These are phyloP conservation scores for Linnaemya vulpina DNA, from an alignment of 2,888 invertebrate species.

Conservation along the genomic window DNA sequence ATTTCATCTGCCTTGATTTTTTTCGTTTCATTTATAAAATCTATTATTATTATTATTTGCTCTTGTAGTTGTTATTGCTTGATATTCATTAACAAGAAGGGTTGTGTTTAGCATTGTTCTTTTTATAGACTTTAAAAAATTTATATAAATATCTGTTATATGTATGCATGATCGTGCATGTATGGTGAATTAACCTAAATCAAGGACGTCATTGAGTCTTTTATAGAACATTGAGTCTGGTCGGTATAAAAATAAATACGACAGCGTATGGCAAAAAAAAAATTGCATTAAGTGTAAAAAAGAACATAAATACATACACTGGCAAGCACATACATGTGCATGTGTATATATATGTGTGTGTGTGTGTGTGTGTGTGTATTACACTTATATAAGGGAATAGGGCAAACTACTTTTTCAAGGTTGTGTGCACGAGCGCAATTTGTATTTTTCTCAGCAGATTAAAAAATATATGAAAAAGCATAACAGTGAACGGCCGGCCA, in stretches of 20 bases:
- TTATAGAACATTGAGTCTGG: constrained; percentile 47
- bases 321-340: too few species aligned
- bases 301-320: background rate
- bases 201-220: constrained; percentile 82
- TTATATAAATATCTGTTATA: background rate
- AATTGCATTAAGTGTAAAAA: constrained; percentile 14
- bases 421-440: constrained; percentile 72
- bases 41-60: constrained; percentile 1
- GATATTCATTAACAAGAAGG: constrained; percentile 39
- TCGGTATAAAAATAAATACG: constrained; percentile 50
- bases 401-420: constrained; percentile 81
- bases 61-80: constrained; percentile 4
- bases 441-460: background rate
- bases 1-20: constrained; percentile 59
- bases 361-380: background rate
- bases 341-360: background rate
- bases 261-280: constrained; percentile 39
- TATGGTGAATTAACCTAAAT: constrained; percentile 79
- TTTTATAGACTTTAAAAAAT: constrained; percentile 45
- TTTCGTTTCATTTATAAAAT: background rate
- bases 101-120: constrained; percentile 51
- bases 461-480: background rate
- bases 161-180: constrained; percentile 46
- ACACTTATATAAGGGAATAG: constrained; percentile 80
- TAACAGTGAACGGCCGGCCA: background rate